A percentile compares a stretch with the other conserved stretches of the same genome.
These are phyloP conservation scores for Acanthaster planci DNA, from an alignment of 35 echinoderm and acorn worm genomes.

Conservation along the genomic window DNA sequence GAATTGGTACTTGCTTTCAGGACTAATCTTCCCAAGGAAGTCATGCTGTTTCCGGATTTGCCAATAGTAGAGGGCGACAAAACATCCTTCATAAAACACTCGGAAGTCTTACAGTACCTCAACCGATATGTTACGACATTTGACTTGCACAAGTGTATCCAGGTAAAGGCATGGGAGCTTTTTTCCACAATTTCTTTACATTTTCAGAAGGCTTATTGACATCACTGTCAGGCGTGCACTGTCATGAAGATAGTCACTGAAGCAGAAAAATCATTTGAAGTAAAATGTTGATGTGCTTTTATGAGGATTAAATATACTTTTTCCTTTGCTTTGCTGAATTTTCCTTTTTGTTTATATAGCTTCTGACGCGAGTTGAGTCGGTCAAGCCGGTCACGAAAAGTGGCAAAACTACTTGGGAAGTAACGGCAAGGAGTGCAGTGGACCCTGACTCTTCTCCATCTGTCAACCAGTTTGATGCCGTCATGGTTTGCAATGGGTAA, in stretches of 20 bases:
- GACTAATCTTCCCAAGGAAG: conserved; percentile 90
- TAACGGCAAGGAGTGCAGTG: conserved; percentile 38
- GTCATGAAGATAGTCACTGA: no score
- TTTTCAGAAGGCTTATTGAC: no score
- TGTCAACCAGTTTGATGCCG: conserved; percentile 63
- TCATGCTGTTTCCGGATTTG: conserved; percentile 86
- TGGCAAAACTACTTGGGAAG: conserved; percentile 41
- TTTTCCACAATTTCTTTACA: no score
- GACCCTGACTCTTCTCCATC: not conserved
- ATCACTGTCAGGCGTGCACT: no score
- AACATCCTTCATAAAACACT: conserved; percentile 73
- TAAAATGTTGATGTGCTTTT: no score
- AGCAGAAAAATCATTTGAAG: no score
- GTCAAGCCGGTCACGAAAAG: conserved; percentile 51
- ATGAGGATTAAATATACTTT: no score
- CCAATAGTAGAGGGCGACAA: conserved; percentile 48
- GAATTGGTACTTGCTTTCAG: no score
- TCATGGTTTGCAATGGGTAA: conserved; percentile 89
- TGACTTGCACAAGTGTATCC: conserved; percentile 21
- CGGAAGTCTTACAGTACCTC: conserved; percentile 71
- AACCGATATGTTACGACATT: conserved; percentile 60
- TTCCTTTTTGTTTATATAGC: conserved; percentile 20
- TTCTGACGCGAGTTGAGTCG: conserved; percentile 59
- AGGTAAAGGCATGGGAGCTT: no score
- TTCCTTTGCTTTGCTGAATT: no score